These are phyloP conservation scores for Dryas iulia DNA, from an alignment of 1,140 invertebrate genomes.

Conservation along the genomic window DNA sequence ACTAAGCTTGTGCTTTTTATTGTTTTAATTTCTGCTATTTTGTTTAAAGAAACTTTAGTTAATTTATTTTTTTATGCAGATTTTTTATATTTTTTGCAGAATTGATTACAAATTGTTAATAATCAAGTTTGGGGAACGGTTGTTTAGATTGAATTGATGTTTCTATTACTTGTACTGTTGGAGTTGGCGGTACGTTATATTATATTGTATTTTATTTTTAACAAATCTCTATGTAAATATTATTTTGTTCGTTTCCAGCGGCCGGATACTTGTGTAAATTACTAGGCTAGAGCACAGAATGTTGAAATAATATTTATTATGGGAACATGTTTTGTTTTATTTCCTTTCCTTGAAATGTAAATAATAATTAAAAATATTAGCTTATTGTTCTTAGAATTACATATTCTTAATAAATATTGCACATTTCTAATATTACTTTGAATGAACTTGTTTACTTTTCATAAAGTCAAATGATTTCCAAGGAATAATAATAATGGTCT, in stretches of 20 bases:
- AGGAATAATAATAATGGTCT: too few species aligned
- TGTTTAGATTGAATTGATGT: slow-evolving; percentile 44
- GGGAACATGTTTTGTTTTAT: slow-evolving; percentile 58
- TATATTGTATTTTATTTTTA: slow-evolving; percentile 42
- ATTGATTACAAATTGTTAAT: background rate
- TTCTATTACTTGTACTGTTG: slow-evolving; percentile 29
- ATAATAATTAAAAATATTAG: background rate
- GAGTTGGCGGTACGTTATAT: slow-evolving; percentile 23
- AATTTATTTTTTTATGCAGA: background rate
- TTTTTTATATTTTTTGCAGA: background rate
- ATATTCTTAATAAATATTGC: too few species aligned
- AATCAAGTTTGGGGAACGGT: slow-evolving; percentile 60
- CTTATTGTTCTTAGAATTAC: too few species aligned
- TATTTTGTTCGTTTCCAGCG: slow-evolving; percentile 62
- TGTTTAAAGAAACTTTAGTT: background rate
- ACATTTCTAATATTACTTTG: too few species aligned
- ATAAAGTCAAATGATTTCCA: too few species aligned
- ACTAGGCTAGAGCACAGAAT: slow-evolving; percentile 49
- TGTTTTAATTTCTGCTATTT: too few species aligned
- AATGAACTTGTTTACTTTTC: too few species aligned
- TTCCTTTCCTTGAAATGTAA: slow-evolving; percentile 17
- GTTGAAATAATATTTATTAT: slow-evolving; percentile 77
- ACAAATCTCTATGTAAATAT: slow-evolving; percentile 69
- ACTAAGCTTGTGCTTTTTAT: background rate
- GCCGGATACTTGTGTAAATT: slow-evolving; percentile 51